A percentile compares a stretch with the other conserved stretches of the same genome.
phyloP scores from a whole-genome alignment of 2,797 vertebrate genomes.

The Hephaestus fuliginosus region DNA sequence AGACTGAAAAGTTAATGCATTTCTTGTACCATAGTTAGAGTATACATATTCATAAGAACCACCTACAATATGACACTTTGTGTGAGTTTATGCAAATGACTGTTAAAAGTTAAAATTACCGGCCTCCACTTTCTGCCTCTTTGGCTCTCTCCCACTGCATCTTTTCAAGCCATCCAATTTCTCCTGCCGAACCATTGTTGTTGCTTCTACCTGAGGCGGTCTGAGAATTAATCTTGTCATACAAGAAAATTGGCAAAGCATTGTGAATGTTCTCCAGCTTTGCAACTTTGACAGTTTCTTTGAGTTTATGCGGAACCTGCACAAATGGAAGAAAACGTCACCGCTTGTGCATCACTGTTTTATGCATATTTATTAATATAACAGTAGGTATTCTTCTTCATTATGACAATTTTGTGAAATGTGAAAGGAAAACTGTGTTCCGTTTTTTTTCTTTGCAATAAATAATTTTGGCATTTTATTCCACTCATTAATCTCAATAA shows the following conservation, averaged over 20 bases:
- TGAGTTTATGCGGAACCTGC: background rate
- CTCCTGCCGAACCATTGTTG: background rate
- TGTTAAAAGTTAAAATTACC: slow-evolving; percentile 32
- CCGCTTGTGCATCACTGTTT: background rate
- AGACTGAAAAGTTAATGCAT: background rate
- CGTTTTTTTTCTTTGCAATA: background rate
- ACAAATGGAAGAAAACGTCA: background rate
- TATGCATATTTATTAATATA: background rate
- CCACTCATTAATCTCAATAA: background rate
- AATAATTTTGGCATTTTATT: background rate
- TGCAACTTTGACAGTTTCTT: background rate
- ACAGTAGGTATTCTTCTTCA: background rate
- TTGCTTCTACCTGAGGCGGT: background rate
- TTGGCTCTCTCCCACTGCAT: slow-evolving; percentile 21
- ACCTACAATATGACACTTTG: slow-evolving; percentile 53
- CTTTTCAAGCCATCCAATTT: slow-evolving; percentile 14
- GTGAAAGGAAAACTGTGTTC: too few species aligned
- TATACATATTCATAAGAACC: slow-evolving; percentile 63
- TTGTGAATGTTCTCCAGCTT: background rate
- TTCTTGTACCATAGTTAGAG: background rate
- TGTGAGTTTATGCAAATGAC: slow-evolving; percentile 58
- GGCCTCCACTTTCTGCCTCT: slow-evolving; percentile 31
- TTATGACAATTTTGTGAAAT: background rate
- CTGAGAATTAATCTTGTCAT: slow-evolving; percentile 7
- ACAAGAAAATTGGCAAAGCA: background rate